These are phyloP conservation scores for Paramisgurnus dabryanus DNA, from an alignment of 2,113 vertebrate species.

Conservation along the genomic window DNA sequence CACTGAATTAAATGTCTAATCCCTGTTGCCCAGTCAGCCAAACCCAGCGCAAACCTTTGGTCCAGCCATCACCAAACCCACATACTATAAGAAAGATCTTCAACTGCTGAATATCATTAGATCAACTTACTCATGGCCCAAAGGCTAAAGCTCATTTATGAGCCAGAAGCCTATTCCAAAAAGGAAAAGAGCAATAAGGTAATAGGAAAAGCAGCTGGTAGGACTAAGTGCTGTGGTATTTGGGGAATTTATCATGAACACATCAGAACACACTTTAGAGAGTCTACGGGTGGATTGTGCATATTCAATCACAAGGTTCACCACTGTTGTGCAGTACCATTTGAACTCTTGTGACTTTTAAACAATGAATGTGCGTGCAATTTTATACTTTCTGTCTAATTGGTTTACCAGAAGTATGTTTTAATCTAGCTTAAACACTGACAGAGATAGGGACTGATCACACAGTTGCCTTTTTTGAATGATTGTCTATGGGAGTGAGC, in stretches of 20 bases:
- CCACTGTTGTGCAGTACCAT: background rate
- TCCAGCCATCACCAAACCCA: slow-evolving; percentile 20
- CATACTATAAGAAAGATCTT: slow-evolving; percentile 17
- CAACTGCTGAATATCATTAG: slow-evolving; percentile 22
- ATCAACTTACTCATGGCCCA: slow-evolving; percentile 35
- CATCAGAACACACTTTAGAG: slow-evolving; percentile 27
- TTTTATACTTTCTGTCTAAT: background rate
- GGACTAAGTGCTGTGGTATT: slow-evolving; percentile 42
- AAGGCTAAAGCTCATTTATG: slow-evolving; percentile 15
- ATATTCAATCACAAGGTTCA: background rate
- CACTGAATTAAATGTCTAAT: background rate
- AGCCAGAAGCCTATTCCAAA: slow-evolving; percentile 24
- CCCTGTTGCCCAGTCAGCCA: background rate
- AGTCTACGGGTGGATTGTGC: background rate
- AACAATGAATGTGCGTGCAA: background rate
- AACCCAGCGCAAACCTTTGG: background rate
- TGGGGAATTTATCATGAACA: slow-evolving; percentile 44
- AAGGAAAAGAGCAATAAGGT: slow-evolving; percentile 41
- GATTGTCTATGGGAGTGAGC: too few species aligned
- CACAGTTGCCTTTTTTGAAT: too few species aligned
- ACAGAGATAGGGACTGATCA: too few species aligned
- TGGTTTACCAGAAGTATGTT: too few species aligned
- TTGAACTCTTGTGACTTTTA: background rate
- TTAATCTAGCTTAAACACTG: too few species aligned
- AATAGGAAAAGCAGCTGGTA: slow-evolving; percentile 49